Percentiles rank a stretch among this genome's conserved stretches.
Evolutionary conservation across 2,888 invertebrate species (phyloP).

Genomic region (Caenorhabditis auriculariae): DNA sequence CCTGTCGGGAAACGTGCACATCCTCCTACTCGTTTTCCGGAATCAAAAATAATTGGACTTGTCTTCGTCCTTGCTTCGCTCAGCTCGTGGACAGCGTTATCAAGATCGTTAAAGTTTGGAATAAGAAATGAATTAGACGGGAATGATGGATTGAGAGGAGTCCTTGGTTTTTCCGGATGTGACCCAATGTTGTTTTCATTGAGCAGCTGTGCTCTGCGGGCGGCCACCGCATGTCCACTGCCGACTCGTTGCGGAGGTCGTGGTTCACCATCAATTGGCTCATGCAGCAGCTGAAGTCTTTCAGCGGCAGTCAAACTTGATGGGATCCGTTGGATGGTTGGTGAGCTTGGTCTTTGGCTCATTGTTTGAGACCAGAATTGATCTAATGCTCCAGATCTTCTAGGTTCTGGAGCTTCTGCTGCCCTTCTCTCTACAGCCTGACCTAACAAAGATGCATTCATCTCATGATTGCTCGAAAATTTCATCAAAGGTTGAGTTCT

Average conservation of each 20-base stretch:
- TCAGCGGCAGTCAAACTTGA: conserved; percentile 56
- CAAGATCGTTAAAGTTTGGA: conserved; percentile 53
- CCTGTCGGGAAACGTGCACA: conserved; percentile 58
- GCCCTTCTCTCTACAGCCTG: conserved; percentile 29
- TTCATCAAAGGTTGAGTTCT: conserved; percentile 27
- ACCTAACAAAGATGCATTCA: conserved; percentile 26
- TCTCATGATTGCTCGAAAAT: conserved; percentile 40
- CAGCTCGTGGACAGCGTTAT: conserved; percentile 47
- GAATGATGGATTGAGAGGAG: conserved; percentile 25
- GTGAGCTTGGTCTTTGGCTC: conserved; percentile 39
- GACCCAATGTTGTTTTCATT: conserved; percentile 21
- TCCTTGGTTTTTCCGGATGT: conserved; percentile 13
- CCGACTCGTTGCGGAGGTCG: conserved; percentile 34
- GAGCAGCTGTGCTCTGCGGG: conserved; percentile 45
- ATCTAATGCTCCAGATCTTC: conserved; percentile 34
- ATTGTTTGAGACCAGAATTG: conserved; percentile 52
- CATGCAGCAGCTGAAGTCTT: conserved; percentile 56
- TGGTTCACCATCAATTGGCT: conserved; percentile 37
- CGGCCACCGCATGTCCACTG: conserved; percentile 44
- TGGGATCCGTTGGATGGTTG: conserved; percentile 43
- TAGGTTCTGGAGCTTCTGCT: conserved; percentile 34
- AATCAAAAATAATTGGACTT: conserved; percentile 2
- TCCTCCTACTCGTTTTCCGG: conserved; percentile 29
- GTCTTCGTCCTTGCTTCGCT: conserved; percentile 14
- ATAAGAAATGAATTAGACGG: conserved; percentile 16